Conservation (phyloP, 2,113 vertebrate species). For the Sinosuthora webbiana region DNA sequence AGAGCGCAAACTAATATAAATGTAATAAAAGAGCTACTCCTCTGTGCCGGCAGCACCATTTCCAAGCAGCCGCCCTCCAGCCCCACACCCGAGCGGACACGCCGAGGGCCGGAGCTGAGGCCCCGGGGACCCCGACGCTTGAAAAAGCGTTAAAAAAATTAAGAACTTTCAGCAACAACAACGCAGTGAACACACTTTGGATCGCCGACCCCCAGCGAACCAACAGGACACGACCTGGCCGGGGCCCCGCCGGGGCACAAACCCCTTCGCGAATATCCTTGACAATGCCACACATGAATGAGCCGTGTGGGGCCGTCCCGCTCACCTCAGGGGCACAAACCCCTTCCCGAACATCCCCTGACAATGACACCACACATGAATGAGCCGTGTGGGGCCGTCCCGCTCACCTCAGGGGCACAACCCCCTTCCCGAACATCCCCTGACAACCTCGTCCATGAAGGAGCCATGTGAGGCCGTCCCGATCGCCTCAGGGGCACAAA, state of each 20-base stretch:
- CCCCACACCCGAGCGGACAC: neutral
- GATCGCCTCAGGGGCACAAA: neutral
- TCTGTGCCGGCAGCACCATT: neutral
- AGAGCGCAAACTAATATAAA: neutral
- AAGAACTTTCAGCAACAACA: neutral
- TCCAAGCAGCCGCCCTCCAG: neutral
- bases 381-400: no score
- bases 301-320: no score
- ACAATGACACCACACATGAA: accelerated
- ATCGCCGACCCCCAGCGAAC: no score
- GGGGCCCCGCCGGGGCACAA: neutral
- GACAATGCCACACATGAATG: no score
- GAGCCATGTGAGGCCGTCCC: neutral
- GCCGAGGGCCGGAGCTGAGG: no score
- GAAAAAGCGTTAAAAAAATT: neutral
- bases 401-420: no score
- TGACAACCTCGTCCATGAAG: no score
- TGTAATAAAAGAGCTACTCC: accelerated
- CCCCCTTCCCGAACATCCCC: no score
- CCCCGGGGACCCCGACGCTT: no score
- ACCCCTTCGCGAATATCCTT: neutral
- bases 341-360: neutral
- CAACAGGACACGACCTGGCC: neutral
- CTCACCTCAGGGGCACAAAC: no score
- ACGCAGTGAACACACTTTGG: neutral